phyloP scores from a whole-genome alignment of 1,140 invertebrate species.

The Lepidostoma basale region DNA sequence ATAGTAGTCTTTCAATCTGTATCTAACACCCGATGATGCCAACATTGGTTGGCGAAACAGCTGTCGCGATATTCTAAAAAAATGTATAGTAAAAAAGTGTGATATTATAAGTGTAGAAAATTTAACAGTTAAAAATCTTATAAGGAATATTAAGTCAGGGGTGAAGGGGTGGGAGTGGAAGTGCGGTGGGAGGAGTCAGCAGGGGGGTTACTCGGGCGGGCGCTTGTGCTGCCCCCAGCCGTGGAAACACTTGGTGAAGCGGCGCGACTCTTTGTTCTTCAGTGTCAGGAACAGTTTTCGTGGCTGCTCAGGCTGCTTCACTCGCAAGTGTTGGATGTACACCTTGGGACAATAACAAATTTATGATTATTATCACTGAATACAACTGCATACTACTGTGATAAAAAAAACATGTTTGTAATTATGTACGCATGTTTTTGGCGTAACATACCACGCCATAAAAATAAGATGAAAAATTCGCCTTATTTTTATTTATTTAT shows the following conservation, averaged over 20 bases:
- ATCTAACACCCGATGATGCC: no score
- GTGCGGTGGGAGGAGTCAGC: no score
- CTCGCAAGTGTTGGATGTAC: slow-evolving; percentile 96
- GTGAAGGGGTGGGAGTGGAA: no score
- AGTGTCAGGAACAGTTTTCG: slow-evolving; percentile 95
- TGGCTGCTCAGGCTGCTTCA: slow-evolving; percentile 90
- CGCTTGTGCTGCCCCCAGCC: slow-evolving; percentile 87
- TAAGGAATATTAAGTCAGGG: not conserved
- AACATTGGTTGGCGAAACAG: no score
- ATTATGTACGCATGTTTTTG: no score
- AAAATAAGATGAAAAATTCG: no score
- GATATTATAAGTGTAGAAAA: not conserved
- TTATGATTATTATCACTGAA: no score
- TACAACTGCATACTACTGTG: no score
- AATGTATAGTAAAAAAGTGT: not conserved
- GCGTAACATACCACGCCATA: no score
- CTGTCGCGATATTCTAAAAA: no score
- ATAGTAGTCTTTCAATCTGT: not conserved
- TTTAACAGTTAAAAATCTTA: not conserved
- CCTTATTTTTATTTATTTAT: no score
- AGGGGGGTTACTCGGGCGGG: slow-evolving; percentile 66
- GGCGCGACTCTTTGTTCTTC: slow-evolving; percentile 93
- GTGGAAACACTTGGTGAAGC: slow-evolving; percentile 98
- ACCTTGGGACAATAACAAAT: slow-evolving; percentile 68
- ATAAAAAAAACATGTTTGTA: no score